Evolutionary conservation across 2,888 invertebrate species (phyloP).

Genomic region (Tenthredo distinguenda): DNA sequence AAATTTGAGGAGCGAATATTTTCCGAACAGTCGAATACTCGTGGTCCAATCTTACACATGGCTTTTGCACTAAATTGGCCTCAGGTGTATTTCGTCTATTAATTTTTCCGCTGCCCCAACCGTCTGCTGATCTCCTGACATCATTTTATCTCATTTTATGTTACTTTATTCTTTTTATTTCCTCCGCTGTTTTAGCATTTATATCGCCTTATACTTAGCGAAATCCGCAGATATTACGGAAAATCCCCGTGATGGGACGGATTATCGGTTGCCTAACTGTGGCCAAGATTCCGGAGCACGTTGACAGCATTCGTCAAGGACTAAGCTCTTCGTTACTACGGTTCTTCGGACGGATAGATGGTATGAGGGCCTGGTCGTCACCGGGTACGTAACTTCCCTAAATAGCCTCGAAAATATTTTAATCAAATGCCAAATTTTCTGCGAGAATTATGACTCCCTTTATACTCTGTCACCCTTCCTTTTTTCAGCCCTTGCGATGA

Average conservation of each 20-base stretch:
- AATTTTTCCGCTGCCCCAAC: background rate
- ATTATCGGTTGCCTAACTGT: conserved; percentile 8
- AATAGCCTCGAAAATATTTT: background rate
- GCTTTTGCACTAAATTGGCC: background rate
- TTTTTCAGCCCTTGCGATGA: background rate
- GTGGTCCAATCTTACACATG: background rate
- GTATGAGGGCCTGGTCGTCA: background rate
- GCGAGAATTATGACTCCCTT: background rate
- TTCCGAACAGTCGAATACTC: background rate
- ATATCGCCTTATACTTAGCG: conserved; percentile 15
- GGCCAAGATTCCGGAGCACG: conserved; percentile 13
- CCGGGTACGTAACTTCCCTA: background rate
- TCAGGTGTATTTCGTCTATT: background rate
- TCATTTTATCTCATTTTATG: conserved; percentile 9
- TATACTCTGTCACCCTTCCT: background rate
- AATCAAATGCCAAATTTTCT: background rate
- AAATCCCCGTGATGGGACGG: conserved; percentile 20
- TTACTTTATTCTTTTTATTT: background rate
- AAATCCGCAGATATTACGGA: conserved; percentile 1
- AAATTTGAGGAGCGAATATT: too few species aligned
- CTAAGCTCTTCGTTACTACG: conserved; percentile 41
- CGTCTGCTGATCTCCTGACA: background rate
- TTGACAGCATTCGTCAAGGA: conserved; percentile 11
- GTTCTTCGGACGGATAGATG: conserved; percentile 1
- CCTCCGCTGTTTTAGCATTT: background rate